Percentiles rank a stretch among this genome's conserved stretches.
Conservation (phyloP, 2,888 invertebrate genomes). For the Acleris literana region DNA sequence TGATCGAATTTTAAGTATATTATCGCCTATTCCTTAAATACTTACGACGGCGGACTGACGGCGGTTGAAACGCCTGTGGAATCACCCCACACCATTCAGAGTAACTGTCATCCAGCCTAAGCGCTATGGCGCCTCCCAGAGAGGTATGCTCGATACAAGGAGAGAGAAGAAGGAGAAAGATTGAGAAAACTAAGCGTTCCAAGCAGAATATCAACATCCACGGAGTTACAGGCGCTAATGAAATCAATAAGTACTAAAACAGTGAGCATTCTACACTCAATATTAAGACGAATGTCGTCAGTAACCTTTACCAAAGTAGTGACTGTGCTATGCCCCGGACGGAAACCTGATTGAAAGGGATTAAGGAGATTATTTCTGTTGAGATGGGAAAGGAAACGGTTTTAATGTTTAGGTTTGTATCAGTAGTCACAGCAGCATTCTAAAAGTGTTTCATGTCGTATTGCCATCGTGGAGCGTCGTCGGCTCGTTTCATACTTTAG, state of each 20-base stretch:
- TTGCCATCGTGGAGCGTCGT: too few species aligned
- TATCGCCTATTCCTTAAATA: too few species aligned
- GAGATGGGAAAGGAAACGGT: constrained; percentile 9
- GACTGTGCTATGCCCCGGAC: constrained; percentile 31
- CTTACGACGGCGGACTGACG: too few species aligned
- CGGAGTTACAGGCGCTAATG: constrained; percentile 3
- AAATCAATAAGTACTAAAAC: not conserved
- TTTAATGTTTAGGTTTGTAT: too few species aligned
- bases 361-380: constrained; percentile 9
- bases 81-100: constrained; percentile 19
- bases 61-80: too few species aligned
- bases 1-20: too few species aligned
- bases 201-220: not conserved
- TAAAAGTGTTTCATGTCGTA: too few species aligned
- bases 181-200: not conserved
- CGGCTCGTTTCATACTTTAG: too few species aligned
- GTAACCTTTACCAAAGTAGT: constrained; percentile 19
- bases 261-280: not conserved
- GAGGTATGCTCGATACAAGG: constrained; percentile 16
- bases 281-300: constrained; percentile 1
- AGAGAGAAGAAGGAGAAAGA: constrained; percentile 8
- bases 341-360: constrained; percentile 28
- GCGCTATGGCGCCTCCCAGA: constrained; percentile 16
- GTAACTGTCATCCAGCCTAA: not conserved
- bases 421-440: too few species aligned